Evolutionary conservation across 2,888 invertebrate species (phyloP).

Genomic region (Seira sanloemensis): DNA sequence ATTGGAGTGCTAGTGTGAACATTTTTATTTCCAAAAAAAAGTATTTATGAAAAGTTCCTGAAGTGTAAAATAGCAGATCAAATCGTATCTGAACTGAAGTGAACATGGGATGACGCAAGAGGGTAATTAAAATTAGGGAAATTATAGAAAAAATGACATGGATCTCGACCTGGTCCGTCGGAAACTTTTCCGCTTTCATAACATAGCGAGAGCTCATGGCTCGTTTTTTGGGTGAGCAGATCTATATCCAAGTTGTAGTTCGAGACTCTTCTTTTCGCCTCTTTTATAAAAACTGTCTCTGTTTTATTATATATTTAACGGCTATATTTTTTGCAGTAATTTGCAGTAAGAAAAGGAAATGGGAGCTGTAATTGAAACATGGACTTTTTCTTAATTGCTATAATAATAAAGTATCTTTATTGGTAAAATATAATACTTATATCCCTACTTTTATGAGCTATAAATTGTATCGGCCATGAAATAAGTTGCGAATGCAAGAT

Average conservation of each 20-base stretch:
- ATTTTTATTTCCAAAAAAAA: no score
- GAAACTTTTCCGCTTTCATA: slow-evolving; percentile 65
- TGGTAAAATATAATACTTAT: not conserved
- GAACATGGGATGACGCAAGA: not conserved
- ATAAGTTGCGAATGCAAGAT: not conserved
- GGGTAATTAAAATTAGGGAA: not conserved
- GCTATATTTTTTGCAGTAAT: not conserved
- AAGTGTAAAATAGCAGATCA: no score
- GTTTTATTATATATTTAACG: not conserved
- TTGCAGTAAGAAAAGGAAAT: slow-evolving; percentile 5
- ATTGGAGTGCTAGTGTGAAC: no score
- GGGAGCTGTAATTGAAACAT: no score
- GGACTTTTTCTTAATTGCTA: not conserved
- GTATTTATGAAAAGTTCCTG: no score
- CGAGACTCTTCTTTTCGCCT: not conserved
- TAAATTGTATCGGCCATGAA: not conserved
- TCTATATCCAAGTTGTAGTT: not conserved
- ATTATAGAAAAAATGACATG: slow-evolving; percentile 48
- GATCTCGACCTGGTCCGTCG: slow-evolving; percentile 63
- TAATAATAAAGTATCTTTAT: not conserved
- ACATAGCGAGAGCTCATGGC: slow-evolving; percentile 57
- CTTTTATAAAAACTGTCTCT: not conserved
- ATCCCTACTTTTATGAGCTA: no score
- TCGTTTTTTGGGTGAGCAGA: slow-evolving; percentile 57
- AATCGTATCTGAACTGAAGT: no score